Evolutionary conservation across 2,113 vertebrate genomes (phyloP).

Genomic region (Gila orcuttii): DNA sequence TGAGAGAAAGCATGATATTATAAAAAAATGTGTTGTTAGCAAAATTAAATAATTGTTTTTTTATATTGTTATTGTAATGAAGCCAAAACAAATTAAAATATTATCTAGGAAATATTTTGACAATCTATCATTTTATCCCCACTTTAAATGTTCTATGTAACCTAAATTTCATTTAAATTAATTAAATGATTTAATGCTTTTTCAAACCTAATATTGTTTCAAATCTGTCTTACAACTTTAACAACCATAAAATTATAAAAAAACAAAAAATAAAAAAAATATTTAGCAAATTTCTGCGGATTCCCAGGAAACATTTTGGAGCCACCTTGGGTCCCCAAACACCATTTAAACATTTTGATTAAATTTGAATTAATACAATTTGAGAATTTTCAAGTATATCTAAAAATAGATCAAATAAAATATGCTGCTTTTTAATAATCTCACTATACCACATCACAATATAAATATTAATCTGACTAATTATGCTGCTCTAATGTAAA

Average conservation of each 20-base stretch:
- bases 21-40: not conserved
- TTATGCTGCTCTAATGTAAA: not conserved
- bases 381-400: not conserved
- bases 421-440: not conserved
- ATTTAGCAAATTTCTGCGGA: not conserved
- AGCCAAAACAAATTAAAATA: not conserved
- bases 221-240: not conserved
- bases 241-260: not conserved
- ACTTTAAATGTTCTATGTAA: not conserved
- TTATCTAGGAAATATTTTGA: not conserved
- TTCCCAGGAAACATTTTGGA: not conserved
- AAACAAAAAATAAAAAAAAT: not conserved
- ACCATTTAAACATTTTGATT: constrained; percentile 2
- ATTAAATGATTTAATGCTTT: not conserved
- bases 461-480: not conserved
- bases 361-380: not conserved
- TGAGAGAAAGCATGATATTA: no score
- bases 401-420: not conserved
- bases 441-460: not conserved
- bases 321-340: not conserved
- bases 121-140: not conserved
- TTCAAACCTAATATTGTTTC: not conserved
- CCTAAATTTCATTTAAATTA: not conserved
- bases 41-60: not conserved
- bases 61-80: not conserved